Evolutionary conservation across 2,113 vertebrate genomes (phyloP), one percentile per base, ranked within the genome.

Genomic region (Gracilinanus agilis): DNA sequence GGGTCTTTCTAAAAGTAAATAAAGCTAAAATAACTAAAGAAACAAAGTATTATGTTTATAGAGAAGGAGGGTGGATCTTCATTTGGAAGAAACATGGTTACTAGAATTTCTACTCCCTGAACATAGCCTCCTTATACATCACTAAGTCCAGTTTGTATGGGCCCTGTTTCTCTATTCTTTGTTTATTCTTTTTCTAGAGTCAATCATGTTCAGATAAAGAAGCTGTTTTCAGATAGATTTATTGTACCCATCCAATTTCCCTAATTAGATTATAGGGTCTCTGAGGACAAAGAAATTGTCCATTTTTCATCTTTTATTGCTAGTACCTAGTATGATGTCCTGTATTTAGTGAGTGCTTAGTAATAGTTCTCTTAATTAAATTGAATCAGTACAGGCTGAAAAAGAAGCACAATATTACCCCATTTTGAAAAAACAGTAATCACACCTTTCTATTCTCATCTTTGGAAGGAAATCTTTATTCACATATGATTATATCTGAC

Each of bases 231-330:
- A 40, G 34, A 83, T 83, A 83, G 16, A 83, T 83, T 83, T 83
- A 83, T 83, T 40, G 34, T 40, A 40, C 67, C 34, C 40, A 83
- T 83, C 34, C 67, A 83, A 83, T 83, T 83, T 83, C n/a, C n/a
- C 34, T 83, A 83, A 21, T 83, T 75, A 23, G 67, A 83, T 83
- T 83, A 34, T 40, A 40, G 67, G 19, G 16, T 83, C 67, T 83
- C n/a, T 40, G n/a, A 83, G 7, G 67, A 83, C n/a, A 83, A 83
- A 6, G 25, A 58, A 16, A 40, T 16, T 40, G n/a, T 23, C 67
- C 67, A 83, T 83, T 83, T 83, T 83, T 83, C 67, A 40, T 83
- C n/a, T 83, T 83, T 83, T 83, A 83, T 83, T 83, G n/a, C 67
- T 83, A 83, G 67, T 83, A 83, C 67, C 67, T 40, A 83, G 40